Evolutionary conservation across 53 echinoderm and acorn worm genomes (phyloP).

Genomic region (Astropecten irregularis): DNA sequence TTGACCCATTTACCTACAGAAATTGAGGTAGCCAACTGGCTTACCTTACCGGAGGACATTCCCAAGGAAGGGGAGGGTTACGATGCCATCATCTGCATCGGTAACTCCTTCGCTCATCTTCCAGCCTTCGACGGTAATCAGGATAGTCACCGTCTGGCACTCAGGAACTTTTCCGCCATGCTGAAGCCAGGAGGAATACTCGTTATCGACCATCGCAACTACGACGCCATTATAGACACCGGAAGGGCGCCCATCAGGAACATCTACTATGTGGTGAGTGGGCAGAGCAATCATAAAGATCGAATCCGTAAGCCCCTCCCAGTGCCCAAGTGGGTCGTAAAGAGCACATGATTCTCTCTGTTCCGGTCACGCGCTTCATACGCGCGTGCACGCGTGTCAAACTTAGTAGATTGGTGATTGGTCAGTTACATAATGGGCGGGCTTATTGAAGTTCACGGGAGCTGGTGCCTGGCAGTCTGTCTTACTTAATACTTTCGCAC

Average conservation of each 20-base stretch:
- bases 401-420: background rate
- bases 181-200: slow-evolving; percentile 90
- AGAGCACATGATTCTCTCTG: background rate
- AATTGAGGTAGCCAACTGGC: slow-evolving; percentile 95
- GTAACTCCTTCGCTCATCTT: slow-evolving; percentile 96
- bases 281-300: background rate
- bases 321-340: background rate
- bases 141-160: slow-evolving; percentile 73
- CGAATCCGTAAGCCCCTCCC: background rate
- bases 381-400: background rate
- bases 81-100: slow-evolving; percentile 90
- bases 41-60: slow-evolving; percentile 88
- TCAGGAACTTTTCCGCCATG: slow-evolving; percentile 82
- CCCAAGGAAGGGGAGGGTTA: slow-evolving; percentile 64
- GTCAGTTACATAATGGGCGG: no score
- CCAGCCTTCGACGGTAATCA: slow-evolving; percentile 93
- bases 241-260: slow-evolving; percentile 93
- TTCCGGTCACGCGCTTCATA: background rate
- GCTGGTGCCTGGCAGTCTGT: no score
- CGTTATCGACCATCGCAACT: slow-evolving; percentile 93
- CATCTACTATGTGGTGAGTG: slow-evolving; percentile 91
- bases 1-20: slow-evolving; percentile 56
- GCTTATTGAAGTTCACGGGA: no score
- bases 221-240: slow-evolving; percentile 92
- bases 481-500: no score